Evolutionary conservation across 2,797 vertebrate species (phyloP).

Genomic region (Menidia menidia): DNA sequence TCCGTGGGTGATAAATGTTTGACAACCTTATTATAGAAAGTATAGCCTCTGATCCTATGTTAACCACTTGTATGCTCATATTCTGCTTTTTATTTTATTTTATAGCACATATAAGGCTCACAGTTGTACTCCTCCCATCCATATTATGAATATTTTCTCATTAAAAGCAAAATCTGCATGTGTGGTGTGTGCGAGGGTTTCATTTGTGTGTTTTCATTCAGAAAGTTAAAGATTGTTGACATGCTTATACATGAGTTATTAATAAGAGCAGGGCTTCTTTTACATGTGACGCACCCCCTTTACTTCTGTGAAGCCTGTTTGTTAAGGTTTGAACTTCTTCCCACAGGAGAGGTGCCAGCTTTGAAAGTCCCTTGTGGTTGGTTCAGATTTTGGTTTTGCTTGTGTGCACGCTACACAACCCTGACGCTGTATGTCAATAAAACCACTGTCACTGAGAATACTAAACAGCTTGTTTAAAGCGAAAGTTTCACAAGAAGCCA

Average conservation of each 20-base stretch:
- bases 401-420: not conserved
- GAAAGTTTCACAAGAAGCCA: too few species aligned
- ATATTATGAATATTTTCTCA: conserved; percentile 98
- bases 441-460: too few species aligned
- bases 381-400: not conserved
- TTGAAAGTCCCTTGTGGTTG: conserved; percentile 7
- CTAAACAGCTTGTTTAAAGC: too few species aligned
- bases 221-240: not conserved
- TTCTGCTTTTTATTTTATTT: conserved; percentile 83
- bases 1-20: conserved; percentile 60
- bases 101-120: conserved; percentile 92
- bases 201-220: not conserved
- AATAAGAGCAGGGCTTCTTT: not conserved
- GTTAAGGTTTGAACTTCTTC: not conserved
- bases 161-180: conserved; percentile 89
- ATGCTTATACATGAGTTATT: not conserved
- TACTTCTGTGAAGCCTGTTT: not conserved
- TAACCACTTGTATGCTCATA: conserved; percentile 92
- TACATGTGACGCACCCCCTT: not conserved
- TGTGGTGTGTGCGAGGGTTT: conserved; percentile 42
- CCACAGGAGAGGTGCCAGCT: not conserved
- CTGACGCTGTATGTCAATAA: too few species aligned
- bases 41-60: conserved; percentile 86
- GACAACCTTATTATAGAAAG: conserved; percentile 58
- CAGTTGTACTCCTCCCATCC: conserved; percentile 85